phyloP scores from a whole-genome alignment of 1,140 invertebrate species.

The Drosophila bipectinata region DNA sequence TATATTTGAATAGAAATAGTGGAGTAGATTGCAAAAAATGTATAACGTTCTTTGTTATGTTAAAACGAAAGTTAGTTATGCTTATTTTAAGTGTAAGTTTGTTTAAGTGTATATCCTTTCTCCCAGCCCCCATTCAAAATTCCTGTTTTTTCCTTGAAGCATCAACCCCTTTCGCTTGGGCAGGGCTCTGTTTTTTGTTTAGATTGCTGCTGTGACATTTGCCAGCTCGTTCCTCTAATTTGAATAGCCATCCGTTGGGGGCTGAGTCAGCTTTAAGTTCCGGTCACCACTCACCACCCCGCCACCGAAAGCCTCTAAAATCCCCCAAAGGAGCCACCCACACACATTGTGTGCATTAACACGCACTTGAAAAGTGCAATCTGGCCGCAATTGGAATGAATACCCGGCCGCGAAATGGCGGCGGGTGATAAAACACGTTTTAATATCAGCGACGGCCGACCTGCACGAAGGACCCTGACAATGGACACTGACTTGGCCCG shows the following conservation, averaged over 20 bases:
- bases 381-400: constrained; percentile 81
- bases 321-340: constrained; percentile 1
- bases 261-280: constrained; percentile 55
- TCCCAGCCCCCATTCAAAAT: constrained; percentile 7
- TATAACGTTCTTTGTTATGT: too few relatives aligned
- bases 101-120: neutral
- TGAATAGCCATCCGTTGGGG: constrained; percentile 39
- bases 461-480: constrained; percentile 55
- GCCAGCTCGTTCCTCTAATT: constrained; percentile 55
- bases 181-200: constrained; percentile 35
- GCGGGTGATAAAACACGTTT: constrained; percentile 83
- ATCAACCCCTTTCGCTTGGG: constrained; percentile 41
- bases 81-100: too few relatives aligned
- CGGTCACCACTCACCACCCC: neutral
- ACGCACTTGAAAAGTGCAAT: constrained; percentile 81
- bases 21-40: too few relatives aligned
- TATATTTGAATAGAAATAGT: neutral
- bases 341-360: constrained; percentile 71
- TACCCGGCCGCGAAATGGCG: constrained; percentile 78
- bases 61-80: too few relatives aligned
- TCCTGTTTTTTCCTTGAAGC: constrained; percentile 32
- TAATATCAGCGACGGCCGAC: constrained; percentile 63
- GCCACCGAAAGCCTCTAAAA: constrained; percentile 2
- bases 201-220: constrained; percentile 35
- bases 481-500: constrained; percentile 21